Percentiles rank a stretch among this genome's conserved stretches.
phyloP scores from a whole-genome alignment of 2,888 invertebrate genomes.

The Osmoderma eremita region DNA sequence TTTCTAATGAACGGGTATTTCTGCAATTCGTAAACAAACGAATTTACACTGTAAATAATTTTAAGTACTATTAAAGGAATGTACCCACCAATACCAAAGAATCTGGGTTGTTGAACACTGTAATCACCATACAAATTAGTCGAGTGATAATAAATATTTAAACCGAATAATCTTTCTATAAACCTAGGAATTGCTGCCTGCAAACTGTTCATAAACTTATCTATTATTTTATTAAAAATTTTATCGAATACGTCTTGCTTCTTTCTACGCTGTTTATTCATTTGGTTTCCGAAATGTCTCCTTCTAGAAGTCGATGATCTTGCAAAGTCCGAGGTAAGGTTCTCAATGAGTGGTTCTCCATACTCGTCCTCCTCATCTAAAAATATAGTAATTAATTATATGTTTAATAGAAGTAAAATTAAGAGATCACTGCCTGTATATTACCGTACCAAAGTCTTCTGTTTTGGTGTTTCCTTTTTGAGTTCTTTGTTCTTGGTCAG shows the following conservation, averaged over 20 bases:
- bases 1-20: constrained; percentile 58
- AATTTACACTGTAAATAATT: constrained; percentile 54
- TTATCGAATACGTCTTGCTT: constrained; percentile 53
- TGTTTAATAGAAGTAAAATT: background rate
- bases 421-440: background rate
- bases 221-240: constrained; percentile 56
- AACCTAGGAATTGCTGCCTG: constrained; percentile 52
- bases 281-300: background rate
- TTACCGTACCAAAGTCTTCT: constrained; percentile 36
- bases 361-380: constrained; percentile 13
- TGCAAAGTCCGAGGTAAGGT: background rate
- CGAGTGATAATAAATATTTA: constrained; percentile 15
- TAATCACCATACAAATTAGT: constrained; percentile 28
- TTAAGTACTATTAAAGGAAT: constrained; percentile 58
- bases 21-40: constrained; percentile 56
- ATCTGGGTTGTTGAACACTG: constrained; percentile 18
- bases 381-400: background rate
- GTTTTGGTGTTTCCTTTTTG: background rate
- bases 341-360: background rate
- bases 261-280: constrained; percentile 38
- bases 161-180: constrained; percentile 54
- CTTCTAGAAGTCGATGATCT: background rate
- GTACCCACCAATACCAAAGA: constrained; percentile 55
- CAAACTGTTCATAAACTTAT: constrained; percentile 55
- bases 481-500: background rate